Conservation (phyloP, 2,113 vertebrate species). For the Oncorhynchus clarkii region DNA sequence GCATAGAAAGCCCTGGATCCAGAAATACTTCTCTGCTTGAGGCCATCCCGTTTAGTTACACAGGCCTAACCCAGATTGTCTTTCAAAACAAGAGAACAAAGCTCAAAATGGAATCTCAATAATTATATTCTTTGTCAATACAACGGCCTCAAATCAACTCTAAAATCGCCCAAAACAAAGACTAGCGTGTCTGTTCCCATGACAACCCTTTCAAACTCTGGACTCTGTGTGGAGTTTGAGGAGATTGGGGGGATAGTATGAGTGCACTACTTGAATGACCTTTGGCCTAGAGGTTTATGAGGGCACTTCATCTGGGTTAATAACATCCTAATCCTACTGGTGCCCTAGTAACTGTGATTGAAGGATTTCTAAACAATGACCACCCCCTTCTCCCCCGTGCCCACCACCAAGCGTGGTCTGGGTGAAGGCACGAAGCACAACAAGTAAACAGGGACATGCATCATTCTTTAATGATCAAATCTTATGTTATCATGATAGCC, state of each 20-base stretch:
- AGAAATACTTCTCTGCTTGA: not conserved
- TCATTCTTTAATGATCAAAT: not conserved
- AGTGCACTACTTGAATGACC: slow-evolving; percentile 8
- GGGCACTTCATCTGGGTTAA: not conserved
- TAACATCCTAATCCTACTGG: not conserved
- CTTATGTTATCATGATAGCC: too few species aligned
- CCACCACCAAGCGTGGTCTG: not conserved
- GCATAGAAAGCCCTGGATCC: not conserved
- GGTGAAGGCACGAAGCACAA: not conserved
- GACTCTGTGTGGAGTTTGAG: not conserved
- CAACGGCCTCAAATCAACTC: not conserved
- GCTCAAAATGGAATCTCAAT: slow-evolving; percentile 7
- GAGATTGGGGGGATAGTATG: not conserved
- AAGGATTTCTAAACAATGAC: not conserved
- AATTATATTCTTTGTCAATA: slow-evolving; percentile 1
- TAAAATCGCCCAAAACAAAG: slow-evolving; percentile 4
- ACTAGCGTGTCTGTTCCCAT: slow-evolving; percentile 18
- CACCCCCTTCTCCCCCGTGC: not conserved
- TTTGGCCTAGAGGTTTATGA: not conserved
- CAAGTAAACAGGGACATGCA: not conserved
- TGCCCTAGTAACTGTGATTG: not conserved
- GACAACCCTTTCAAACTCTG: not conserved
- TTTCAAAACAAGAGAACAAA: not conserved
- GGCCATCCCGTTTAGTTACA: slow-evolving; percentile 3
- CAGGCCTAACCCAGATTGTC: not conserved